phyloP scores from a whole-genome alignment of 2,888 invertebrate species.

The Oxyscelio sp. region DNA sequence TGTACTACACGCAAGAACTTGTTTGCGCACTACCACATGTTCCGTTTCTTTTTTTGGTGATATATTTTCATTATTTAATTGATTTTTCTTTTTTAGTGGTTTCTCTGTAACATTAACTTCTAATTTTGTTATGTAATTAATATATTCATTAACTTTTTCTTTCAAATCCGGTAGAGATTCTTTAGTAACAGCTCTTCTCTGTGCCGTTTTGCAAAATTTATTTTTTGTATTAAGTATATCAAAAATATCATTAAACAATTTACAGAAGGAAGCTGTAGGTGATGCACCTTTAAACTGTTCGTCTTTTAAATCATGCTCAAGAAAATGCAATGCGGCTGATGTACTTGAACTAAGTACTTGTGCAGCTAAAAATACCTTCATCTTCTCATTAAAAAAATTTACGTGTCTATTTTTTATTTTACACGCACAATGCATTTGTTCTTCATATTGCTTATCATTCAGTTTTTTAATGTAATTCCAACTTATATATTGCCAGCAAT shows the following conservation, averaged over 20 bases:
- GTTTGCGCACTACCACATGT: constrained; percentile 4
- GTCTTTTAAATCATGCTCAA: constrained; percentile 49
- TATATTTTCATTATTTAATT: constrained; percentile 34
- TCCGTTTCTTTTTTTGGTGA: not conserved
- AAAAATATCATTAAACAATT: constrained; percentile 76
- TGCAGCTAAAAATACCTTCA: constrained; percentile 76
- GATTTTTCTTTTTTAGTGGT: constrained; percentile 1
- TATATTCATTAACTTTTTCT: constrained; percentile 29
- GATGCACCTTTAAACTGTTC: constrained; percentile 29
- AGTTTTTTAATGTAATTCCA: constrained; percentile 75
- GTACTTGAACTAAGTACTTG: constrained; percentile 77
- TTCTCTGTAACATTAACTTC: constrained; percentile 27
- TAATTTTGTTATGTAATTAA: constrained; percentile 28
- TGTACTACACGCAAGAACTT: constrained; percentile 6
- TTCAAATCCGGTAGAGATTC: constrained; percentile 30
- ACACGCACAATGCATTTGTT: constrained; percentile 75
- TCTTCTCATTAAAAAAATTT: constrained; percentile 74
- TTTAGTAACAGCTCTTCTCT: constrained; percentile 8
- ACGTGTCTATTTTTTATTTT: constrained; percentile 76
- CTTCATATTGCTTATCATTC: constrained; percentile 74
- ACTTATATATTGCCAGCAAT: constrained; percentile 60
- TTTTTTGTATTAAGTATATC: constrained; percentile 77
- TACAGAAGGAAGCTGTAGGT: constrained; percentile 71
- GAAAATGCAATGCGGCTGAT: constrained; percentile 69
- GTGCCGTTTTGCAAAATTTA: constrained; percentile 52